These are phyloP conservation scores for Latrodectus geometricus DNA, from an alignment of 1,140 invertebrate species.

Conservation along the genomic window DNA sequence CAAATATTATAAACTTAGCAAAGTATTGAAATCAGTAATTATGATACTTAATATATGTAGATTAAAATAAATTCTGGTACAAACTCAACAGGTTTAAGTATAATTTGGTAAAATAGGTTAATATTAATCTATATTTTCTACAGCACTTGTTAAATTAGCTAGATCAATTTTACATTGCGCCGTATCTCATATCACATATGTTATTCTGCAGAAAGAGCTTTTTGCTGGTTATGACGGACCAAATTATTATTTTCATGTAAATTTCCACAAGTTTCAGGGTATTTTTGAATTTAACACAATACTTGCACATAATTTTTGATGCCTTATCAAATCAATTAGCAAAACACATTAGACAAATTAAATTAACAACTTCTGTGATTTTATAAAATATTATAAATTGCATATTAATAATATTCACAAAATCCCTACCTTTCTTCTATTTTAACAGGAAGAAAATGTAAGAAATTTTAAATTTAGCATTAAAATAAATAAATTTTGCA, in stretches of 20 bases:
- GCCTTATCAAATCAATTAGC: slow-evolving; percentile 29
- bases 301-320: slow-evolving; percentile 14
- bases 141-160: background rate
- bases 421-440: background rate
- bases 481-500: no score
- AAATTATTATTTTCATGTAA: slow-evolving; percentile 45
- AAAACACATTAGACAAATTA: slow-evolving; percentile 14
- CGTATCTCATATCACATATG: background rate
- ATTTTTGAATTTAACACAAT: slow-evolving; percentile 28
- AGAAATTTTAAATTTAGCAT: no score
- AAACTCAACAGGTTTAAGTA: no score
- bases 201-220: slow-evolving; percentile 42
- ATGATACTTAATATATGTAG: no score
- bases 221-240: slow-evolving; percentile 59
- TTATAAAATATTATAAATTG: background rate
- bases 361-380: background rate
- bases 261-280: slow-evolving; percentile 29
- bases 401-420: background rate
- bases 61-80: no score
- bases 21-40: no score
- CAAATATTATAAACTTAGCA: no score
- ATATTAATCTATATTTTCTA: no score
- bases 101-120: no score
- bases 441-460: no score
- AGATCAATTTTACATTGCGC: background rate